Evolutionary conservation across 2,888 invertebrate species (phyloP).

Genomic region (Epiblema foenella): DNA sequence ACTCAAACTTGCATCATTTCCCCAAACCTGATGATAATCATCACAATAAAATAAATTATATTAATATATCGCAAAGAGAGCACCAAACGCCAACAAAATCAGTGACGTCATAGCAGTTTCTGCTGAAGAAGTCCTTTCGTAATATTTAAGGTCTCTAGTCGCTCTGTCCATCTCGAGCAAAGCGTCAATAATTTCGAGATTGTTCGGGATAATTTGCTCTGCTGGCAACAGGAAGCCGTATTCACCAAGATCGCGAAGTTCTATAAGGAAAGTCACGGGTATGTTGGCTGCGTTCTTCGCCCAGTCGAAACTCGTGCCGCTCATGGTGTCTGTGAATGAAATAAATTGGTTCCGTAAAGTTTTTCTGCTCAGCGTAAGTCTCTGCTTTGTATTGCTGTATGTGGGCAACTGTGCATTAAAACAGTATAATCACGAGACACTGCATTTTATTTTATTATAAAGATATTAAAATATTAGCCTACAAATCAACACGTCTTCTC

Average conservation of each 20-base stretch:
- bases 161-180: constrained; percentile 74
- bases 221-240: constrained; percentile 85
- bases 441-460: no score
- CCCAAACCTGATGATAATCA: no score
- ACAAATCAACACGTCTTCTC: no score
- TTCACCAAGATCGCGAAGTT: constrained; percentile 84
- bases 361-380: no score
- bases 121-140: constrained; percentile 51
- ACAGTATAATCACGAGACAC: no score
- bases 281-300: constrained; percentile 80
- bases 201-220: constrained; percentile 81
- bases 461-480: no score
- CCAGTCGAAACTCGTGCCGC: constrained; percentile 85
- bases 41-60: no score
- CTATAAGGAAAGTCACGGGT: constrained; percentile 84
- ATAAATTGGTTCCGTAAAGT: no score
- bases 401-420: no score
- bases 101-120: constrained; percentile 50
- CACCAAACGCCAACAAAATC: constrained; percentile 50
- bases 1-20: no score
- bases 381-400: no score
- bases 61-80: constrained; percentile 45
- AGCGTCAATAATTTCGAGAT: constrained; percentile 86
- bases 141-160: constrained; percentile 64
- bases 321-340: constrained; percentile 70